Evolutionary conservation across 1,140 invertebrate species (phyloP), one percentile per base, ranked within the genome.

Genomic region (Ladona fulva): DNA sequence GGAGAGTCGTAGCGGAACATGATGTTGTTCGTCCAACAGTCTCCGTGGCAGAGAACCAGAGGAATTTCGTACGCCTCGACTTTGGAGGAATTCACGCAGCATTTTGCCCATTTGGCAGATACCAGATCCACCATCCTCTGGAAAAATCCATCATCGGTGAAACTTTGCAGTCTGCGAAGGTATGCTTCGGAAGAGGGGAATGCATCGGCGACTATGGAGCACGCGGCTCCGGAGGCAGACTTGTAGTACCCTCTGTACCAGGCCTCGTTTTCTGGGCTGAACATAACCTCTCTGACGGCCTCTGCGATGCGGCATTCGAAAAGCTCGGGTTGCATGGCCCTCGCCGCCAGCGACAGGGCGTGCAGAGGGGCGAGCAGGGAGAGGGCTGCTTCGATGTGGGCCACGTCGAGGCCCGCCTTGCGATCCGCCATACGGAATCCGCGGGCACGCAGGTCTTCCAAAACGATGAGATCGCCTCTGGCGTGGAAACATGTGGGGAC

Each of bases 11-110:
- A 89, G 75, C 87, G 85, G 81, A 92, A 92, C 0, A 92, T 81
- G 79, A 93, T 88, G 83, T 93, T 93, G 80, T 92, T 92, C 0
- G 91, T 92, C 91, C 92, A 92, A 81, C 91, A 92, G 79, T 93
- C 92, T 0, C 92, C 92, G 79, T 93, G 92, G 78, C 89, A 89
- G 77, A 93, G 90, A 6, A 91, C 90, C 16, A 25, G 74, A 75
- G 52, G 52, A 12, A 66, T 66, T 16, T 22, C 52, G 12, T 66
- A 66, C 5, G 16, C 16, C 16, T 16, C 1, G 52, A 19, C 52
- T 22, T 16, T 16, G 52, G 52, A 22, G 5, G 52, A 6, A 22
- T 22, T 22, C 5, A 66, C 14, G 52, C 52, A 22, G 52, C n/a
- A 16, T 22, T 66, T 66, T 3, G 52, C 52, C 52, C 16, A 19